Evolutionary conservation across 2,113 vertebrate species (phyloP), one percentile per base, ranked within the genome.

Genomic region (Semnornis frantzii): DNA sequence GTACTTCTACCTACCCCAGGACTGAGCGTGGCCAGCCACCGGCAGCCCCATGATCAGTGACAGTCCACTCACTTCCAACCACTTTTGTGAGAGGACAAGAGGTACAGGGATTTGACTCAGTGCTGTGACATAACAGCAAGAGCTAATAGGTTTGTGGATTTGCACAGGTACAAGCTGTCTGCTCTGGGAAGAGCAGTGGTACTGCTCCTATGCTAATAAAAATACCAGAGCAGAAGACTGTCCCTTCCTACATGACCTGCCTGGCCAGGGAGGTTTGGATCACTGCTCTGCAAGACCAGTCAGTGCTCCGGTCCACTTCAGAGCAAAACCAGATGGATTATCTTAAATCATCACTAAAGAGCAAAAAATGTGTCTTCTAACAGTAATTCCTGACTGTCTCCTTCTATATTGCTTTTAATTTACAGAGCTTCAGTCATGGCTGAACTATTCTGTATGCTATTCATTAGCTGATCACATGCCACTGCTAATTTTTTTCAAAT

Each of bases 401-500:
- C 82, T 82, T 81, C 72, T 71, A 27, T 72, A 88, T 88, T 91
- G 69, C 87, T 94, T 91, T 94, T 65, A 58, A 87, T 94, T 87
- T 91, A 74, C 82, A 71, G 58, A 91, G 39, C 64, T 79, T 34
- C 87, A 75, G 82, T 78, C 75, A 85, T 64, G 79, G 48, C 69
- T 91, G 85, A 95, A 64, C 71, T 80, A 39, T 52, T 87, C 44
- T 91, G 87, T 83, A 84, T 93, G 93, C 76, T 94, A 85, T 90
- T 96, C 93, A 90, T 95, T 97, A 95, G 79, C 64, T 75, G 89
- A 92, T 94, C 94, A 94, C 89, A 91, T 88, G 90, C 65, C 87
- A 75, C 33, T 52, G 89, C 34, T 94, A 94, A 97, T 94, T 90
- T 94, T 92, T 95, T 95, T 94, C 95, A 90, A 95, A 89, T 95